Base-by-base conservation (phyloP, 64 coral and sea anemone genomes). In the Astreopora myriophthalma region DNA sequence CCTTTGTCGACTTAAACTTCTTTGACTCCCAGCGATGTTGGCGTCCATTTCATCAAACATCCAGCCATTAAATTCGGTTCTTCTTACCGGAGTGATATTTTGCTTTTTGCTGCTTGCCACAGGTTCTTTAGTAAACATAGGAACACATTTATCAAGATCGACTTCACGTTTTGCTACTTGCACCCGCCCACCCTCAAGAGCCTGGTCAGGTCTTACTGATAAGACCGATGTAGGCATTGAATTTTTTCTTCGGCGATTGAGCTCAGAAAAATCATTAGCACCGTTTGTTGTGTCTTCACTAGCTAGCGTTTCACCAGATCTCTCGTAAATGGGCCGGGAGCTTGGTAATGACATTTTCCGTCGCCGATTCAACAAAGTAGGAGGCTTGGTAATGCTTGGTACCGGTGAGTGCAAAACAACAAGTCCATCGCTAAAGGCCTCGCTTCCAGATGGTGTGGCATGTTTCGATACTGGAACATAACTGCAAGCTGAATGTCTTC, bases 61-160 rank as follows among this genome's bases (percentile, higher is more conserved):
- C 76, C 76, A 80, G 34, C 76, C 51, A 58, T 61, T 80, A 32
- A n/a, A 52, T 34, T 80, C 76, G 4, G 76, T 61, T 80, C 31
- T 33, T 31, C 6, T 27, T 20, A 80, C 33, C 0, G 76, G 48
- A 16, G 48, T 80, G 55, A 27, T 34, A 4, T 29, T 32, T 1
- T 31, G 8, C 13, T 35, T 80, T 48, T 61, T 31, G 9, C 55
- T 80, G 19, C 49, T 80, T 28, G 5, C 19, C 51, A 26, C 17
- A 34, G 49, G 24, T 17, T 80, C 51, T n/a, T 80, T 60, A 20
- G 27, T 34, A 34, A 80, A 80, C 49, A 51, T 42, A 33, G 76
- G 76, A 29, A 80, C 55, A 30, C 29, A 52, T 60, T 48, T 48
- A 52, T 58, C 76, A 10, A 80, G 29, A 29, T 80, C n/a, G 48